Percentiles rank a stretch among this genome's conserved stretches.
Evolutionary conservation across 2,888 invertebrate genomes (phyloP).

Genomic region (Clepsis dumicolana): DNA sequence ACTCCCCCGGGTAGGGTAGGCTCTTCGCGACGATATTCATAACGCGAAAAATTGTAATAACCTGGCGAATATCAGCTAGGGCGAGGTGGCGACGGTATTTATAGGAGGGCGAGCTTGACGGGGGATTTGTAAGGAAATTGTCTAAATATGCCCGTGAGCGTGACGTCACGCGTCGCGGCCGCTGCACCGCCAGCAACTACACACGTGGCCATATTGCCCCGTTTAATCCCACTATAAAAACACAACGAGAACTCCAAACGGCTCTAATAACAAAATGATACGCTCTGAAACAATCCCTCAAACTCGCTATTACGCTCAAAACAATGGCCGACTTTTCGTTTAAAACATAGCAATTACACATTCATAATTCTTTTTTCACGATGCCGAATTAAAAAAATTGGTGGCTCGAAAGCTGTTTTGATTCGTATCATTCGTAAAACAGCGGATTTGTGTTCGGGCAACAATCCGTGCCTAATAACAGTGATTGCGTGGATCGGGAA

Average conservation of each 20-base stretch:
- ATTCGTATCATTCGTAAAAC: constrained; percentile 66
- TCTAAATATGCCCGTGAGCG: constrained; percentile 75
- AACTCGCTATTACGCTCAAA: constrained; percentile 65
- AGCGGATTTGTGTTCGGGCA: constrained; percentile 54
- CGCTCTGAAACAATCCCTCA: constrained; percentile 45
- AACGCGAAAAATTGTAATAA: constrained; percentile 86
- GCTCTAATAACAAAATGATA: constrained; percentile 33
- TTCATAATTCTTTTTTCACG: constrained; percentile 76
- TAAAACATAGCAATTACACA: constrained; percentile 75
- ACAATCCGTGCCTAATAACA: constrained; percentile 63
- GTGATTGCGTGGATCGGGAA: constrained; percentile 68
- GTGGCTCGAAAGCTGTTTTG: constrained; percentile 62
- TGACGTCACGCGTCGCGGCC: constrained; percentile 35
- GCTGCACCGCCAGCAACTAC: not conserved
- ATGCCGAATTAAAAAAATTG: constrained; percentile 79
- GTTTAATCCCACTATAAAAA: constrained; percentile 11
- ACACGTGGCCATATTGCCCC: not conserved
- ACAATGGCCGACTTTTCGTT: constrained; percentile 70
- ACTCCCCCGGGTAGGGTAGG: constrained; percentile 74
- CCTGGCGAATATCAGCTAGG: constrained; percentile 74
- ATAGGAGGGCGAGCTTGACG: constrained; percentile 65
- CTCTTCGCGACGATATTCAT: constrained; percentile 82
- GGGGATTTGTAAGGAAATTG: constrained; percentile 80
- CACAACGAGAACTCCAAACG: constrained; percentile 5
- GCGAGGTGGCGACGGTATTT: constrained; percentile 70